phyloP scores from a whole-genome alignment of 2,113 vertebrate genomes.

The Anseranas semipalmata region DNA sequence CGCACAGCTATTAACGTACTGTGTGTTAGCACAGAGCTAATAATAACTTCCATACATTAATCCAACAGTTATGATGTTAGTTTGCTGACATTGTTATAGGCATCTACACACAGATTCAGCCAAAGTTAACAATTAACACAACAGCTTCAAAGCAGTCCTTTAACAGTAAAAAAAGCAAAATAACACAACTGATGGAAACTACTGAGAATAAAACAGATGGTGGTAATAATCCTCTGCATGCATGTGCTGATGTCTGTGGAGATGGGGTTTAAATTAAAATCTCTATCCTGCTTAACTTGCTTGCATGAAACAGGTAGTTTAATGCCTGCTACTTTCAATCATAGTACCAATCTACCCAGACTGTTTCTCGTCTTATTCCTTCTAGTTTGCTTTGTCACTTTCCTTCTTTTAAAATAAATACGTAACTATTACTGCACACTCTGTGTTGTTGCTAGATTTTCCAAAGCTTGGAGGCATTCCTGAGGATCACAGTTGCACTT shows the following conservation, averaged over 20 bases:
- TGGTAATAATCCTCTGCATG: neutral
- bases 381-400: neutral
- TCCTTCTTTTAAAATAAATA: neutral
- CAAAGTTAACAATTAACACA: conserved; percentile 58
- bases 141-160: conserved; percentile 45
- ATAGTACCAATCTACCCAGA: neutral
- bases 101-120: conserved; percentile 33
- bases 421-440: neutral
- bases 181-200: neutral
- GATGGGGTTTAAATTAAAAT: neutral
- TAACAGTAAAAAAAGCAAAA: neutral
- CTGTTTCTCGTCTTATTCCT: neutral
- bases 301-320: neutral
- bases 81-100: conserved; percentile 39
- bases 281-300: neutral
- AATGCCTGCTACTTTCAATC: neutral
- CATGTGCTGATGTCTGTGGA: neutral
- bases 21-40: conserved; percentile 25
- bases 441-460: neutral
- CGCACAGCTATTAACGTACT: conserved; percentile 33
- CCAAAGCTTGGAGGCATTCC: neutral
- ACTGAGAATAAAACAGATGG: neutral
- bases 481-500: neutral
- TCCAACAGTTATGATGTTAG: conserved; percentile 45
- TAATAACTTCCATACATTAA: conserved; percentile 36